phyloP scores from a whole-genome alignment of 2,113 vertebrate species.

The Petrocephalus zakoni region DNA sequence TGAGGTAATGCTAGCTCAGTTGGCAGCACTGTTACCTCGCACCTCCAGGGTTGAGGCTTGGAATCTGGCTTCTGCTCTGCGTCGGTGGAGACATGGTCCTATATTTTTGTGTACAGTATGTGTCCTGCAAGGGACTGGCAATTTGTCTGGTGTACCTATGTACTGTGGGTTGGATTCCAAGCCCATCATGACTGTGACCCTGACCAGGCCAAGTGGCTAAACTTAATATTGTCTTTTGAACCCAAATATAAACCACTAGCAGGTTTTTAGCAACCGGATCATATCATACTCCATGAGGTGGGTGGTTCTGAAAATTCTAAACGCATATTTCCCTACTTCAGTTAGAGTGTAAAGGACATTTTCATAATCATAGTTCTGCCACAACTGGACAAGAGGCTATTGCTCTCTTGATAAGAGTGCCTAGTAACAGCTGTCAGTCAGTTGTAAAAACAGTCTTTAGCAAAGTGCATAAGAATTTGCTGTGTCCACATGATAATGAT shows the following conservation, averaged over 20 bases:
- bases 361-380: constrained; percentile 2
- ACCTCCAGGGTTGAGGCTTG: neutral
- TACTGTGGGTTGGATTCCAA: neutral
- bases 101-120: neutral
- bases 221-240: neutral
- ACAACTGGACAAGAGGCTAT: neutral
- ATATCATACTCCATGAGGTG: neutral
- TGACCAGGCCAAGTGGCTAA: neutral
- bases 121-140: neutral
- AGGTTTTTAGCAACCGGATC: neutral
- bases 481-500: neutral
- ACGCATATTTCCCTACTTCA: neutral
- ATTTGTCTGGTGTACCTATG: neutral
- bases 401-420: neutral
- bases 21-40: neutral
- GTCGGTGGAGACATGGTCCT: neutral
- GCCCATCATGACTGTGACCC: neutral
- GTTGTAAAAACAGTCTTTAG: neutral
- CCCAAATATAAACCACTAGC: neutral
- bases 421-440: neutral
- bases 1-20: neutral
- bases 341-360: neutral
- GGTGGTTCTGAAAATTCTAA: neutral
- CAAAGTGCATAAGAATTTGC: neutral
- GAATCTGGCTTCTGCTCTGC: neutral